Base-by-base conservation (phyloP, 2,113 vertebrate genomes). In the Orientallactaga bullata region DNA sequence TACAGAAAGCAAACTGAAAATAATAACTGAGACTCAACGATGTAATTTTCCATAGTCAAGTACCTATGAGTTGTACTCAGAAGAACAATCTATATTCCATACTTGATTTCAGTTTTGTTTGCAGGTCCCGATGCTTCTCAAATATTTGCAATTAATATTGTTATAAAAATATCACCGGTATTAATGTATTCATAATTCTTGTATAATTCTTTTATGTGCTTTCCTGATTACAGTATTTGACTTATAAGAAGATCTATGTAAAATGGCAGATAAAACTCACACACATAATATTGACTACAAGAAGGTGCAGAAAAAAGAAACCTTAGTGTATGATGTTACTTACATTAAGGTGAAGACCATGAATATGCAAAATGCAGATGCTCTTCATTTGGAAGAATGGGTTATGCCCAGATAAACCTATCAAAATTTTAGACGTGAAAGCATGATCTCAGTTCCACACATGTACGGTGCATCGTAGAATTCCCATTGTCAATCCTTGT, bases 101-200 rank as follows among this genome's bases (percentile, higher is more conserved):
- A 3, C 16, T 35, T 60, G 6, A 7, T 55, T 89, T 87, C n/a
- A 21, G 9, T 32, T 23, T 47, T 78, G 4, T 88, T 72, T 80
- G 26, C 5, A 77, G 73, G 79, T 42, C 32, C 18, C 58, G 78
- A 16, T 47, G 13, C 9, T 5, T 85, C 18, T 23, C 42, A 32
- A 21, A 88, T 20, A 82, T 15, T 95, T 85, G 2, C 20, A 82
- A 74, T 77, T 88, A 93, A 63, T 65, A 16, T 69, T 73, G 47
- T 8, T 63, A 60, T 42, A 61, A 92, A 95, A 81, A 55, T 60
- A 72, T 55, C 63, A 73, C 51, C 1, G n/a, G 60, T 26, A 37
- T 73, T 42, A 74, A 82, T 71, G 74, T 39, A 51, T 11, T 51
- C 32, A 63, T 82, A n/a, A 81, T n/a, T n/a, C n/a, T n/a, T n/a